Base-by-base conservation (phyloP, 2,888 invertebrate genomes). In the Lithosia quadra region DNA sequence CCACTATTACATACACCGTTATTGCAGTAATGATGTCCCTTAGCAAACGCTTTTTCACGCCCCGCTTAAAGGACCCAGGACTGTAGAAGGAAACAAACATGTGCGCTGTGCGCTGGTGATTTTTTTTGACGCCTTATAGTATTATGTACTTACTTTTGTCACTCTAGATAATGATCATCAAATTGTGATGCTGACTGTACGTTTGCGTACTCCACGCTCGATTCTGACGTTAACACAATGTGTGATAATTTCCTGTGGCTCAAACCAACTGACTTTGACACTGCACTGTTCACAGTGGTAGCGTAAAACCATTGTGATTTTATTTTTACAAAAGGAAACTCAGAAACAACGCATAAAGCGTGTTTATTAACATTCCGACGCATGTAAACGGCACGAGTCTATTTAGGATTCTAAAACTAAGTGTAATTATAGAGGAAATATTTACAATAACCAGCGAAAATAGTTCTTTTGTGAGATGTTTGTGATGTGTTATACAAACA, bases 171-270 rank as follows among this genome's bases (percentile, higher is more conserved):
- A 28, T 28, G 28, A 2, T 28, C 28, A 28, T 28, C 28, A 4
- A 28, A 5, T 28, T 28, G 10, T 36, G 10, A 36, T 11, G 36
- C 10, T 36, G 36, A 11, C 2, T 36, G 9, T 36, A 60, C 65
- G 22, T n/a, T 33, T 11, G 60, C 39, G 34, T 56, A 68, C 24
- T 62, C 56, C 58, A 63, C 56, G 65, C 56, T 33, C 63, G 69
- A 67, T 63, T 53, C 63, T 77, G 75, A 75, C 78, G 75, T 72
- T 68, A 62, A 69, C 74, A 80, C 79, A 74, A 77, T 77, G 73
- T 63, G 77, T 66, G 78, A 74, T 79, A 78, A 84, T 84, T 83
- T 82, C 83, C 83, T 78, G 81, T 56, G 68, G 72, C 70, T 70
- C 65, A 9, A 69, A 71, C 67, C 75, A 65, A 64, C 69, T 67